Percentiles rank a stretch among this genome's conserved stretches.
phyloP scores from a whole-genome alignment of 2,888 invertebrate genomes.

The Hipparchia sbordonii region DNA sequence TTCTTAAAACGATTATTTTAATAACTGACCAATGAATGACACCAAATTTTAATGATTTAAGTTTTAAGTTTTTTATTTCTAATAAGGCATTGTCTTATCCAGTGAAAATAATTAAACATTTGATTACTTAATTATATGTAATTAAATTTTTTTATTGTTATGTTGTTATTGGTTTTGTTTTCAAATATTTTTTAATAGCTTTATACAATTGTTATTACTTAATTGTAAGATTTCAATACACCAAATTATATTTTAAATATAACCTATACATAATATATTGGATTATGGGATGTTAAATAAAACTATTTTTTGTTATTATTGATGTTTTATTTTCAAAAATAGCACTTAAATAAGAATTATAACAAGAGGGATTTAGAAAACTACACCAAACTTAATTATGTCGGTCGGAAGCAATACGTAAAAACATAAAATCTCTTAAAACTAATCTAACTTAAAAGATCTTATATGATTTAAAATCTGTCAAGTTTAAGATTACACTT shows the following conservation, averaged over 20 bases:
- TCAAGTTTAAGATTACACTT: too few relatives aligned
- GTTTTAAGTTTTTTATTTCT: not conserved
- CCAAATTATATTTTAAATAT: too few relatives aligned
- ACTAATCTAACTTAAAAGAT: too few relatives aligned
- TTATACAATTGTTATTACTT: too few relatives aligned
- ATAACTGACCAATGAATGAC: not conserved
- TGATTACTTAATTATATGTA: not conserved
- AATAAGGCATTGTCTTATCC: not conserved
- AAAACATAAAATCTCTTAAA: too few relatives aligned
- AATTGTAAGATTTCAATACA: too few relatives aligned
- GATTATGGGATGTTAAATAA: conserved; percentile 6
- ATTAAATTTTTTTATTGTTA: not conserved
- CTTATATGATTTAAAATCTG: too few relatives aligned
- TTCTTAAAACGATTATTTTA: too few relatives aligned
- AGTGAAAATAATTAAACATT: not conserved
- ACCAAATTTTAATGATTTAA: not conserved
- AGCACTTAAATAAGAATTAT: not conserved
- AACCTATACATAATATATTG: not conserved
- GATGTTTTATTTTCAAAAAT: conserved; percentile 13
- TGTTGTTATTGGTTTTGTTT: not conserved
- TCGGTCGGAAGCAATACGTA: too few relatives aligned
- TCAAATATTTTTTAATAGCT: too few relatives aligned
- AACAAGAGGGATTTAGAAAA: too few relatives aligned
- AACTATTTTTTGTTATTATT: not conserved
- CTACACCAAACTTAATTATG: too few relatives aligned